Percentiles rank a stretch among this genome's conserved stretches.
phyloP scores from a whole-genome alignment of 2,113 vertebrate genomes.

The Coptodon bakossiorum region DNA sequence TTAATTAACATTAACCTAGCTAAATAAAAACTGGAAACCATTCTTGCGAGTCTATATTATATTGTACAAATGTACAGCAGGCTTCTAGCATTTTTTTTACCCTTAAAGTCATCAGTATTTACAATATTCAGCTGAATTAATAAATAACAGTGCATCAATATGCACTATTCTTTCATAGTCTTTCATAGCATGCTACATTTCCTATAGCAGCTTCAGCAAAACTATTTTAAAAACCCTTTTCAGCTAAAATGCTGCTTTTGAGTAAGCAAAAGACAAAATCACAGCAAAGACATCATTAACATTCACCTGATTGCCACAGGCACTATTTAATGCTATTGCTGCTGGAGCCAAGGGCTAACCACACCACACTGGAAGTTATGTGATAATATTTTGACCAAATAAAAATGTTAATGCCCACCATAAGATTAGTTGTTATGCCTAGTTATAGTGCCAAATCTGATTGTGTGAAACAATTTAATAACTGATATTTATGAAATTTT shows the following conservation, averaged over 20 bases:
- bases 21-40: background rate
- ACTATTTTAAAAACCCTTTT: background rate
- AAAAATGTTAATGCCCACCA: background rate
- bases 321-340: background rate
- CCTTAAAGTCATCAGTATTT: background rate
- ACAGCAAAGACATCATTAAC: background rate
- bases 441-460: background rate
- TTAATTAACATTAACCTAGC: background rate
- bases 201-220: background rate
- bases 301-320: background rate
- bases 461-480: background rate
- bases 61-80: background rate
- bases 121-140: background rate
- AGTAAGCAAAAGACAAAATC: background rate
- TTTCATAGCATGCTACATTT: background rate
- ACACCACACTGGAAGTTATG: background rate
- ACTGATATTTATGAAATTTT: background rate
- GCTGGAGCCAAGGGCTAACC: background rate
- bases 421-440: background rate
- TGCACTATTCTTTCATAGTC: background rate
- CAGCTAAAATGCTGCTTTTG: background rate
- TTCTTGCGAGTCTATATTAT: background rate
- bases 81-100: background rate
- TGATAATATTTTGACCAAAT: background rate
- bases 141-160: background rate